Percentiles rank a stretch among this genome's conserved stretches.
phyloP scores from a whole-genome alignment of 2,113 vertebrate genomes.

The Hippopotamus amphibius region DNA sequence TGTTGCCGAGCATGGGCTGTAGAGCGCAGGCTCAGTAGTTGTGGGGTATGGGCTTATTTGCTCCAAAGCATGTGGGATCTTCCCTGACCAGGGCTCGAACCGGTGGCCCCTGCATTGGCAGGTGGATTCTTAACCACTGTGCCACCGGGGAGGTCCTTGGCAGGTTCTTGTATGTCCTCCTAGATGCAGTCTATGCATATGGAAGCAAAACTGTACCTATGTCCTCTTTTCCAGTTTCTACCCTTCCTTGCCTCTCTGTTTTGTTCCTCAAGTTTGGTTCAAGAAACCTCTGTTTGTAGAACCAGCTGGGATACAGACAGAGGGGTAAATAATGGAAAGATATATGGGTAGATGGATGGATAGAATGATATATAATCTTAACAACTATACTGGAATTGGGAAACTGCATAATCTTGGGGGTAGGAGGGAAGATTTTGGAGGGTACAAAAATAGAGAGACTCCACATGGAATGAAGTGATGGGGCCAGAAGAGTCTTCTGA shows the following conservation, averaged over 20 bases:
- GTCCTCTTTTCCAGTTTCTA: background rate
- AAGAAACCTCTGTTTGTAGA: background rate
- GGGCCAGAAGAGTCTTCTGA: background rate
- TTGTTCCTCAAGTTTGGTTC: background rate
- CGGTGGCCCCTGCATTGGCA: no score
- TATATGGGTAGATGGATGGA: background rate
- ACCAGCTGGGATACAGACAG: background rate
- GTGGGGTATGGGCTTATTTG: no score
- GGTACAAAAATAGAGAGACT: background rate
- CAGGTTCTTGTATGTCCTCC: background rate
- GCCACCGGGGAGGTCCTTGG: no score
- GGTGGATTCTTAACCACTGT: no score
- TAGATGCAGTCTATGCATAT: background rate
- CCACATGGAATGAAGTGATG: background rate
- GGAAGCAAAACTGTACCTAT: background rate
- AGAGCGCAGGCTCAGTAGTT: no score
- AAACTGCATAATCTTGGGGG: background rate
- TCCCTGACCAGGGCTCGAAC: no score
- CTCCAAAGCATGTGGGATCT: no score
- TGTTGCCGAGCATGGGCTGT: no score
- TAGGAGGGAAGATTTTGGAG: background rate
- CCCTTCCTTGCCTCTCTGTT: background rate
- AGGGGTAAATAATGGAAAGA: no score
- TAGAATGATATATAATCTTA: background rate
- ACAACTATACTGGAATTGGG: background rate